Conservation (phyloP, 2,113 vertebrate genomes). For the Hipposideros armiger region DNA sequence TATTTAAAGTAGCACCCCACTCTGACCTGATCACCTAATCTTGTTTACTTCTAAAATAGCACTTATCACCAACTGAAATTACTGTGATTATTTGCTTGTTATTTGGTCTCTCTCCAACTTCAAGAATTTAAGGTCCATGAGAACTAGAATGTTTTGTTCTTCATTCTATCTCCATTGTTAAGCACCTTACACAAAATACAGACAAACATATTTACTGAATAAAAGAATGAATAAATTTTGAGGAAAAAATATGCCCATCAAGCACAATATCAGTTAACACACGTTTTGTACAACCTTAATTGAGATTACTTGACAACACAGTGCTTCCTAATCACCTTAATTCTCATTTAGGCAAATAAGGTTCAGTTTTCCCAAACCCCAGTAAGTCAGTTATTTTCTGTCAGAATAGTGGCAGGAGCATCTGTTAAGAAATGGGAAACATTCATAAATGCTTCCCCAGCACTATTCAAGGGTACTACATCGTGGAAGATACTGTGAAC, state of each 20-base stretch:
- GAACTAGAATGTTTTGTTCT: constrained; percentile 19
- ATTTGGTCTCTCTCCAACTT: constrained; percentile 23
- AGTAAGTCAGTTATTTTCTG: constrained; percentile 7
- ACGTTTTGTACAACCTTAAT: background rate
- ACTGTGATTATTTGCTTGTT: background rate
- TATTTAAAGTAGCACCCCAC: constrained; percentile 3
- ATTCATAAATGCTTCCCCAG: background rate
- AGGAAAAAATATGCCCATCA: background rate
- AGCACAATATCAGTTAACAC: background rate
- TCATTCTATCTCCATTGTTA: background rate
- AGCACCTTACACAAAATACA: background rate
- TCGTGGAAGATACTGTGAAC: background rate
- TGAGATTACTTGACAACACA: background rate
- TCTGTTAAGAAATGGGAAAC: constrained; percentile 6
- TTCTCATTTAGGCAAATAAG: constrained; percentile 33
- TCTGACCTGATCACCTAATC: background rate
- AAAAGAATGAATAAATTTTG: constrained; percentile 54
- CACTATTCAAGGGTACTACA: background rate
- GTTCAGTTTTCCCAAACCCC: background rate
- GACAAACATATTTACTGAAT: background rate
- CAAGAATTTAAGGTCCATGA: constrained; percentile 49
- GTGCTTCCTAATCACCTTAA: constrained; percentile 41
- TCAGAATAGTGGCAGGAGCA: background rate
- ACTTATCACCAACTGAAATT: constrained; percentile 59
- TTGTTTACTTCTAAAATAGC: constrained; percentile 31